These are phyloP conservation scores for Solenopsis fugax DNA, from an alignment of 1,140 invertebrate species.

Conservation along the genomic window DNA sequence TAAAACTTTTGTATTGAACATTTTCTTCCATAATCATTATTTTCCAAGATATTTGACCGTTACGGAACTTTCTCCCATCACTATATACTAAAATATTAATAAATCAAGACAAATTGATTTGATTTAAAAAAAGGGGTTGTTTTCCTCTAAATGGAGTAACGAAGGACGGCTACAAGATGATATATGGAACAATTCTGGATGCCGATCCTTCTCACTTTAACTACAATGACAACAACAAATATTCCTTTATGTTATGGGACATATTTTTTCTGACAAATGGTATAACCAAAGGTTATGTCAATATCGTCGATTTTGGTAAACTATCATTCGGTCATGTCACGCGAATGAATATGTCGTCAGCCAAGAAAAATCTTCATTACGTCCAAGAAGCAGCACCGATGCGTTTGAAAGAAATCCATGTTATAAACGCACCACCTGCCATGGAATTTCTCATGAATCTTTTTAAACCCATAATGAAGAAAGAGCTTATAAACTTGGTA, in stretches of 20 bases:
- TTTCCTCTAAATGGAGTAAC: conserved; percentile 39
- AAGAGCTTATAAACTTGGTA: conserved; percentile 86
- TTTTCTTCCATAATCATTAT: too few relatives aligned
- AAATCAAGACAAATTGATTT: background rate
- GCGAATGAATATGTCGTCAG: conserved; percentile 35
- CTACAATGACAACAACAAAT: conserved; percentile 43
- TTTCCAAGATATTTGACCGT: too few relatives aligned
- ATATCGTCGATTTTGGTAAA: conserved; percentile 43
- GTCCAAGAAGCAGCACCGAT: conserved; percentile 87
- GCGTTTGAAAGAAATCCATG: conserved; percentile 89
- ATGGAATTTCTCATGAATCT: conserved; percentile 89
- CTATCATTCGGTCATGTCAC: conserved; percentile 62
- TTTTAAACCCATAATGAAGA: conserved; percentile 90
- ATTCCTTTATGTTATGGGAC: conserved; percentile 63
- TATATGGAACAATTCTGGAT: conserved; percentile 47
- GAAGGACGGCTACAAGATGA: conserved; percentile 67
- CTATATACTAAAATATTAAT: background rate
- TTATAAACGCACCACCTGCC: conserved; percentile 88
- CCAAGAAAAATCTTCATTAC: conserved; percentile 66
- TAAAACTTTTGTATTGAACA: too few relatives aligned
- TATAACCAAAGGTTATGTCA: conserved; percentile 60
- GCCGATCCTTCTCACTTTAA: conserved; percentile 56
- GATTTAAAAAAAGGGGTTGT: conserved; percentile 22
- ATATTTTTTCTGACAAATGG: conserved; percentile 46
- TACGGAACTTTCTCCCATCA: too few relatives aligned